Evolutionary conservation across 1,140 invertebrate genomes (phyloP).

Genomic region (Trichonephila clavipes): DNA sequence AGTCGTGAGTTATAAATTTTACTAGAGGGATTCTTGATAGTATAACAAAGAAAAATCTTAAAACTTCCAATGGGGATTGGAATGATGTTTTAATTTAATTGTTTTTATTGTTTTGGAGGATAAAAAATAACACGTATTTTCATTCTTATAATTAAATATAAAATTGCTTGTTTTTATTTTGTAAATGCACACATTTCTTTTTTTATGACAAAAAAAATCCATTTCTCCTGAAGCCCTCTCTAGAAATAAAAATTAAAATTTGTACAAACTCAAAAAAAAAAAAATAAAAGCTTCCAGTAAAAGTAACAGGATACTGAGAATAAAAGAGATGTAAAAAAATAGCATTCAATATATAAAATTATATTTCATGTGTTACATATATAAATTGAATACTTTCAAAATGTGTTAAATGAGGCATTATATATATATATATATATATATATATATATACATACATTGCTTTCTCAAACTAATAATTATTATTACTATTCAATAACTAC

Average conservation of each 20-base stretch:
- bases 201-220: not conserved
- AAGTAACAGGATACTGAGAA: not conserved
- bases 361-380: too few relatives aligned
- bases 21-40: not conserved
- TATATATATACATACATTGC: too few relatives aligned
- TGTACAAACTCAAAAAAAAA: not conserved
- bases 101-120: not conserved
- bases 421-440: too few relatives aligned
- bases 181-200: not conserved
- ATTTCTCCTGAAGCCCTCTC: not conserved
- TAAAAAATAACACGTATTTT: not conserved
- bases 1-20: not conserved
- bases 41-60: not conserved
- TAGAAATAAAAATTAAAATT: not conserved
- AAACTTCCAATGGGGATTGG: not conserved
- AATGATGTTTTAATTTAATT: not conserved
- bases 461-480: too few relatives aligned
- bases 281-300: not conserved
- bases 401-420: too few relatives aligned
- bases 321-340: not conserved
- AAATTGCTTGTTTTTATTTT: not conserved
- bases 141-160: not conserved
- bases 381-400: too few relatives aligned
- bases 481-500: too few relatives aligned
- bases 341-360: not conserved